A percentile compares a stretch with the other conserved stretches of the same genome.
phyloP scores from a whole-genome alignment of 2,797 vertebrate genomes.

The Mormyrus hasselquistii region DNA sequence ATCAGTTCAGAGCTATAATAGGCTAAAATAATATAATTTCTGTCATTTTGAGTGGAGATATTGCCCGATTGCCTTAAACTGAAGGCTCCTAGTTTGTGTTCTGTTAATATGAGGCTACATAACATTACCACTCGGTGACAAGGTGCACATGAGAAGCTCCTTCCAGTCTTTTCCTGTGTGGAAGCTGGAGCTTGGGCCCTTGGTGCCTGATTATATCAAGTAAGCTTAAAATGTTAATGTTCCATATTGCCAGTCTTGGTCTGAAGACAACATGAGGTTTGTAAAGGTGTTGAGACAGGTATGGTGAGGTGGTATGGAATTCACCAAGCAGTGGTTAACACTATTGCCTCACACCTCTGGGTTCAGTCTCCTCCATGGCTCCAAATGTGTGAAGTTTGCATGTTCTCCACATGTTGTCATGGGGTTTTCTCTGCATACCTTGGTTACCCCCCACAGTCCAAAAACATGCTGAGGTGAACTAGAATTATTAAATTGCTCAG shows the following conservation, averaged over 20 bases:
- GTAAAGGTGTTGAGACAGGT: background rate
- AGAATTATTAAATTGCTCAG: background rate
- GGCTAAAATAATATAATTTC: background rate
- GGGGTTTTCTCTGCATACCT: background rate
- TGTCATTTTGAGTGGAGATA: conserved; percentile 9
- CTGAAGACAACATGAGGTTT: background rate
- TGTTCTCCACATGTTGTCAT: background rate
- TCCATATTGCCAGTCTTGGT: background rate
- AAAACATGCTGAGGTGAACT: background rate
- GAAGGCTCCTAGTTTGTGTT: background rate
- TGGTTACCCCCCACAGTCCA: background rate
- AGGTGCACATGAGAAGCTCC: background rate
- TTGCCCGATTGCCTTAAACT: background rate
- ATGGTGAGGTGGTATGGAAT: background rate
- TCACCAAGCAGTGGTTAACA: background rate
- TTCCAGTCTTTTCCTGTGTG: background rate
- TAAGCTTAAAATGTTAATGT: background rate
- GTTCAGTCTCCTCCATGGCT: background rate
- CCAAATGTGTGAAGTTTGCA: background rate
- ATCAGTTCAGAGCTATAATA: background rate
- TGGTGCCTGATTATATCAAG: background rate
- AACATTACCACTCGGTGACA: background rate
- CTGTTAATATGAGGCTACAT: background rate
- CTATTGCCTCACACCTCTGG: background rate
- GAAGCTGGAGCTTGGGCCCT: background rate